Conservation (phyloP, 2,888 invertebrate genomes). For the Lithosia quadra region DNA sequence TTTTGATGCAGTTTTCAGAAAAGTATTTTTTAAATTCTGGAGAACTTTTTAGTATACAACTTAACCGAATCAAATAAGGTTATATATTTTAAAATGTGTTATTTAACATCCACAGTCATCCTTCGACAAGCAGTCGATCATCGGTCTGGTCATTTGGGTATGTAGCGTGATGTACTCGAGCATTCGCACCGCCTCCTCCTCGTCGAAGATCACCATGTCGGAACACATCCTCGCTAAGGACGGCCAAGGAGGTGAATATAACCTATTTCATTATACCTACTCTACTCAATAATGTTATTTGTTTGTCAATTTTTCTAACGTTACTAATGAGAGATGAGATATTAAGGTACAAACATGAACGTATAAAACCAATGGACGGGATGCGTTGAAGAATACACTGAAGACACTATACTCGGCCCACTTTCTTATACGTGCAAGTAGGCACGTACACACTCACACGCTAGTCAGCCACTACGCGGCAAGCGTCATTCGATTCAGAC, state of each 20-base stretch:
- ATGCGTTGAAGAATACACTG: no score
- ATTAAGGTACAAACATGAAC: no score
- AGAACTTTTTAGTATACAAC: no score
- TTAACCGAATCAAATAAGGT: no score
- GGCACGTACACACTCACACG: no score
- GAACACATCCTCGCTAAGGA: slow-evolving; percentile 92
- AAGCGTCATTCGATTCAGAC: no score
- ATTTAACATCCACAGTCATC: slow-evolving; percentile 71
- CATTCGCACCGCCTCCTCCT: slow-evolving; percentile 96
- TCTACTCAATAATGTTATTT: slow-evolving; percentile 12
- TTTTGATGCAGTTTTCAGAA: no score
- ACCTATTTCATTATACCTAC: slow-evolving; percentile 22
- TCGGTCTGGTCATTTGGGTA: slow-evolving; percentile 97
- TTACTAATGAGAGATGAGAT: neutral
- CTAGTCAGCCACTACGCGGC: no score
- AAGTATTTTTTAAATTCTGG: no score
- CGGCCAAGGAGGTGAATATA: slow-evolving; percentile 88
- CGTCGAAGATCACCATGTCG: slow-evolving; percentile 96
- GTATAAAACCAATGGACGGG: no score
- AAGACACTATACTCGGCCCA: no score
- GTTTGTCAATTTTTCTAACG: neutral
- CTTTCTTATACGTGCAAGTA: no score
- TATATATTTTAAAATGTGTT: neutral
- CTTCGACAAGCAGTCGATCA: slow-evolving; percentile 96
- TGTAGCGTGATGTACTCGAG: slow-evolving; percentile 98